A percentile compares a stretch with the other conserved stretches of the same genome.
Evolutionary conservation across 2,797 vertebrate species (phyloP).

Genomic region (Anas georgica): DNA sequence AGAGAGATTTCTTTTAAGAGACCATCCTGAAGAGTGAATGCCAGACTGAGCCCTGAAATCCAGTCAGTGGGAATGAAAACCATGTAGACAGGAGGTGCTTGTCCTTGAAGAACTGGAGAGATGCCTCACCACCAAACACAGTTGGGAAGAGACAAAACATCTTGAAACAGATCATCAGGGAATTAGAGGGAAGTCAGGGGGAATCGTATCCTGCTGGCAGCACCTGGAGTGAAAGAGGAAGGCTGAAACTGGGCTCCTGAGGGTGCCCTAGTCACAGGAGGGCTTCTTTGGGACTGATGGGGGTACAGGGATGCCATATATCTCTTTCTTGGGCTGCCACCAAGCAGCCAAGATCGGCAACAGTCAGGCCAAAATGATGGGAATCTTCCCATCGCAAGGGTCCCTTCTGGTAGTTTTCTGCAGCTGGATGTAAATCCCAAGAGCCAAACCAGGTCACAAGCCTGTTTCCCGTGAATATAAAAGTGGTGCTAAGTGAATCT

Average conservation of each 20-base stretch:
- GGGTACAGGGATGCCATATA: background rate
- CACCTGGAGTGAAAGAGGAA: background rate
- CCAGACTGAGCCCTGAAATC: background rate
- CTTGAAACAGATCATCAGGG: background rate
- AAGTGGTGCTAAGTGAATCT: background rate
- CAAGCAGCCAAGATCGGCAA: background rate
- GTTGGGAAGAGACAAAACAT: background rate
- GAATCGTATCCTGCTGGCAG: background rate
- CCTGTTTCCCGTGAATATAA: background rate
- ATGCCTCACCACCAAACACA: background rate
- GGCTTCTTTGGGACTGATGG: background rate
- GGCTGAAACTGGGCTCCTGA: background rate
- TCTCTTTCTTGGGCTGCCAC: background rate
- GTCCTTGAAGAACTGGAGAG: background rate
- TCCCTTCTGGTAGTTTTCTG: background rate
- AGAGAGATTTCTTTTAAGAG: constrained; percentile 40
- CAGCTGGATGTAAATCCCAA: background rate
- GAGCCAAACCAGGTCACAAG: background rate
- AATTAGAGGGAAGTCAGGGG: background rate
- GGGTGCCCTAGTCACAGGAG: background rate
- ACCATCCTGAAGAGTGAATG: background rate
- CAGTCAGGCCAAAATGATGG: fast-evolving
- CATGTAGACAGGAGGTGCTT: background rate
- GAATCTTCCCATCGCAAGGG: background rate
- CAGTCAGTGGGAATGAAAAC: background rate